phyloP scores from a whole-genome alignment of 2,888 invertebrate genomes.

The Xestoiulus laeticollis region DNA sequence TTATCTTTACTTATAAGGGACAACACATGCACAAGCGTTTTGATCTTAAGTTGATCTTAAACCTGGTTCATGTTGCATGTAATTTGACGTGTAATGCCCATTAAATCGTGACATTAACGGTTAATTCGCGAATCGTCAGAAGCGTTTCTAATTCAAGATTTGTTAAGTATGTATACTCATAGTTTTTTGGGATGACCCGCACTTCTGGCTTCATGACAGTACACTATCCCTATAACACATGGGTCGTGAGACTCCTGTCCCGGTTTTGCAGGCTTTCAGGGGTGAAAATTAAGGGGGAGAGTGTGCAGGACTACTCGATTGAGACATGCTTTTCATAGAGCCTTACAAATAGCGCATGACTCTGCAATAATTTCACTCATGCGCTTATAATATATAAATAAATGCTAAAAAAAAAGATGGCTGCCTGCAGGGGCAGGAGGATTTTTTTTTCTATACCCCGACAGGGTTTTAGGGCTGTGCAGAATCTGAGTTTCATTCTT shows the following conservation, averaged over 20 bases:
- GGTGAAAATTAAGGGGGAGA: slow-evolving; percentile 41
- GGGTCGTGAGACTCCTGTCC: slow-evolving; percentile 31
- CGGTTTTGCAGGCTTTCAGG: not conserved
- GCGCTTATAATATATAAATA: slow-evolving; percentile 34
- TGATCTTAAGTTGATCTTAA: not conserved
- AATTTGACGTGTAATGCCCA: not conserved
- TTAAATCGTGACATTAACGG: not conserved
- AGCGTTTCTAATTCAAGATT: not conserved
- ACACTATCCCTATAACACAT: not conserved
- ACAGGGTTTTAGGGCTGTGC: not conserved
- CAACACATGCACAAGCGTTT: too few species aligned
- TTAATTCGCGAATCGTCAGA: not conserved
- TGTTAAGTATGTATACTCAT: not conserved
- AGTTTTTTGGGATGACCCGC: not conserved
- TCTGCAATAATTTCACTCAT: slow-evolving; percentile 40
- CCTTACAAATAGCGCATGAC: slow-evolving; percentile 32
- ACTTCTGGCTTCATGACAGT: not conserved
- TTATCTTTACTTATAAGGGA: too few species aligned
- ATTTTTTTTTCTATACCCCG: not conserved
- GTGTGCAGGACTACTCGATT: not conserved
- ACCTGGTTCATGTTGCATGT: not conserved
- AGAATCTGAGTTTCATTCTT: slow-evolving; percentile 32
- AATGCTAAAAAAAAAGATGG: slow-evolving; percentile 35
- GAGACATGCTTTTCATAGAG: slow-evolving; percentile 33
- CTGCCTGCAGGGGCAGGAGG: slow-evolving; percentile 30